Evolutionary conservation across 2,888 invertebrate genomes (phyloP), one percentile per base, ranked within the genome.

Genomic region (Thysanoteuthis rhombus): DNA sequence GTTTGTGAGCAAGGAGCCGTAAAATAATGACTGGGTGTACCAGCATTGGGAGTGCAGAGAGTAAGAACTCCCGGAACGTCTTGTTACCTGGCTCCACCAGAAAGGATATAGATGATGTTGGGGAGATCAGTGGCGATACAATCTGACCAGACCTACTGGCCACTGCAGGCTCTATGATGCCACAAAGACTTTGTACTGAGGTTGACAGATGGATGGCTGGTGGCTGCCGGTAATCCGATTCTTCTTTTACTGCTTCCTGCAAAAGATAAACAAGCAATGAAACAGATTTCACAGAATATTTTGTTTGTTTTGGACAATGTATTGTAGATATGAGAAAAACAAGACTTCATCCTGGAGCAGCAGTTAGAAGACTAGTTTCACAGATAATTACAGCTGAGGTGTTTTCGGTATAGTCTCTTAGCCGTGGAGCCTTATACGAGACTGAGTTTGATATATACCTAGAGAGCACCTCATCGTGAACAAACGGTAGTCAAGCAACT

Each of bases 11-110:
- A 52, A 98, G 97, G 92, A 98, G 97, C 40, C 98, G 96, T 90
- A 98, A 96, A 89, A 98, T 96, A 93, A 98, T 97, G 75, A 98
- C 97, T 2, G 98, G 98, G 95, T 97, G 97, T 93, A 98, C 97
- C 25, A 97, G 97, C 94, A 97, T 96, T 4, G 98, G 97, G 94
- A 97, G 97, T 25, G 96, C 96, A 94, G 96, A 96, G 91, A 97
- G 95, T 28, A 97, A 95, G 93, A 96, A 96, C 93, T 96, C 96
- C 32, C 96, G 94, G 94, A 97, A 96, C 16, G 96, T 95, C 89
- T 95, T 95, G 47, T 95, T 94, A 75, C 95, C 95, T 16, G 96
- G 94, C 32, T 95, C 95, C 40, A 95, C 95, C 10, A 96, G 94
- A 58, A 95, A 96, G 93, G 96, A 95, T 92, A 96, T 94, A 36